phyloP scores from a whole-genome alignment of 30 jellyfish, hydroid and myxozoan species.

The Haliclystus octoradiatus region DNA sequence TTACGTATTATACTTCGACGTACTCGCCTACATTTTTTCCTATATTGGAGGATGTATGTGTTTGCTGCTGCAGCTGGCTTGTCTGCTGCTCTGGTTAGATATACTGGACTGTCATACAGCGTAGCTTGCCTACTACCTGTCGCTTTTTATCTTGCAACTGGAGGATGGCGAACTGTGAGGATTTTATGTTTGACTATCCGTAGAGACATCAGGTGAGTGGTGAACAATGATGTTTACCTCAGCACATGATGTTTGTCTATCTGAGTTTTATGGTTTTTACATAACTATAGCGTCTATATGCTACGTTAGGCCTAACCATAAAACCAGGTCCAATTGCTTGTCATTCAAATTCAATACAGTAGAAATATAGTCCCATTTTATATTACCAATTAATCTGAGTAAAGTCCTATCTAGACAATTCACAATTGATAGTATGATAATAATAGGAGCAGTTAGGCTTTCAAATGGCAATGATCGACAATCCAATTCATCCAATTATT shows the following conservation, averaged over 20 bases:
- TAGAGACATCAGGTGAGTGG: conserved; percentile 44
- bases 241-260: too few species aligned
- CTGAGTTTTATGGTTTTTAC: too few species aligned
- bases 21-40: neutral
- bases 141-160: conserved; percentile 32
- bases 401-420: too few species aligned
- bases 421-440: too few species aligned
- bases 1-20: neutral
- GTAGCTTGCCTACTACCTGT: conserved; percentile 12
- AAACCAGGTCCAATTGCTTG: neutral
- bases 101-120: neutral
- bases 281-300: too few species aligned
- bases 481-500: too few species aligned
- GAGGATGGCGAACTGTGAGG: conserved; percentile 44
- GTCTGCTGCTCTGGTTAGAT: neutral
- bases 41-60: neutral
- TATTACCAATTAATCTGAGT: too few species aligned
- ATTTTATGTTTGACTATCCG: conserved; percentile 24
- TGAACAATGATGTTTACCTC: neutral
- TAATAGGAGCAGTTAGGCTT: too few species aligned
- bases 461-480: too few species aligned
- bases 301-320: too few species aligned
- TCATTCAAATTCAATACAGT: too few species aligned
- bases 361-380: too few species aligned
- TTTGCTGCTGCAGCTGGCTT: neutral